A percentile compares a stretch with the other conserved stretches of the same genome.
phyloP scores from a whole-genome alignment of 2,888 invertebrate genomes.

The Hecatera dysodea region DNA sequence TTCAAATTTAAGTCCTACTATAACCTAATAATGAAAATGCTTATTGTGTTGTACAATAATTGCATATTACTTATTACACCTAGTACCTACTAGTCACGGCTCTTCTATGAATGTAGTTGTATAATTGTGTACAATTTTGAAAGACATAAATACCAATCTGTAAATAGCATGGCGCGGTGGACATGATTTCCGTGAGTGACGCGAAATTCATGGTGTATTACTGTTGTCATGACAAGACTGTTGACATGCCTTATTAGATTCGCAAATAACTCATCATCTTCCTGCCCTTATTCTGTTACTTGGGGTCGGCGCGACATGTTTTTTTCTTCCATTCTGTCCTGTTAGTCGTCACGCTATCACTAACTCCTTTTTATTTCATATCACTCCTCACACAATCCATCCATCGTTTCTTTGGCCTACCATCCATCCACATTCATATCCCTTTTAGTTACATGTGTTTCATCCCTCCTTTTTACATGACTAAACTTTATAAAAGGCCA shows the following conservation, averaged over 20 bases:
- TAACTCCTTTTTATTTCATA: no score
- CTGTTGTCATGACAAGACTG: neutral
- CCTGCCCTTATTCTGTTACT: no score
- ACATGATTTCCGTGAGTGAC: slow-evolving; percentile 39
- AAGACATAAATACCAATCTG: slow-evolving; percentile 12
- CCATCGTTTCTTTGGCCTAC: no score
- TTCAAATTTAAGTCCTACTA: neutral
- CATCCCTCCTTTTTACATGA: no score
- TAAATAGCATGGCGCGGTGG: slow-evolving; percentile 4
- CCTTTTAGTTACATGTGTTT: no score
- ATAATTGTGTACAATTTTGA: slow-evolving; percentile 41
- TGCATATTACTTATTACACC: slow-evolving; percentile 38
- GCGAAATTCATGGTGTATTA: neutral
- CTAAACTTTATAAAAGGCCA: neutral
- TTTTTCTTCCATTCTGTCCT: no score
- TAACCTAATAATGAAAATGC: slow-evolving; percentile 1
- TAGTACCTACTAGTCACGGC: slow-evolving; percentile 16
- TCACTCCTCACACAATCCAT: no score
- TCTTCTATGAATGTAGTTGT: neutral
- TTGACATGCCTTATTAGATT: neutral
- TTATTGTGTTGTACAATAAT: slow-evolving; percentile 8
- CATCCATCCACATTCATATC: no score
- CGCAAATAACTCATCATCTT: no score
- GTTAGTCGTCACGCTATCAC: no score
- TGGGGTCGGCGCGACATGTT: no score